Base-by-base conservation (phyloP, 2,888 invertebrate species). In the Dione vanillae region DNA sequence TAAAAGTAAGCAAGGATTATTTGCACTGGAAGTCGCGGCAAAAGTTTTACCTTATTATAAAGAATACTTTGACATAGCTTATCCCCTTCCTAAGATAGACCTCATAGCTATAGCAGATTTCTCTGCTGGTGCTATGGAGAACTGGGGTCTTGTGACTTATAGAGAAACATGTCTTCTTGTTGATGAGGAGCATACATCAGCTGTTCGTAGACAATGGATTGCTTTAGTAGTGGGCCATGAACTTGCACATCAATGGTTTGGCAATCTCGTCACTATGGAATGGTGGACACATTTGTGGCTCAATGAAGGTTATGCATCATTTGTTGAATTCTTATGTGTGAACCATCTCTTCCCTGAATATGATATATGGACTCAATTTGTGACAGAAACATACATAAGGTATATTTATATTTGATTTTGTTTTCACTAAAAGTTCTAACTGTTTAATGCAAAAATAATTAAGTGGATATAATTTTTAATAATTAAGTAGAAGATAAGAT, bases 221-320 rank as follows among this genome's bases (percentile, higher is more conserved):
- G 98, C 98, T 0, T 88, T 98, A 20, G 97, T 98, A 0, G 96
- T 97, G 27, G 96, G 96, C 0, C 99, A 99, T 88, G 99, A 99
- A 87, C 92, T 99, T 64, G 98, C 98, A 3, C 99, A 99, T 88
- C 98, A 99, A 87, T 99, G 99, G 99, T 99, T 99, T 90, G 99
- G 99, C 9, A 99, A 99, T 87, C 94, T 99, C 58, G 99, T 99
- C 1, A 99, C 99, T 35, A 99, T 99, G 98, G 98, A 98, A 88
- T 98, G 98, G 98, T 99, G 98, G 98, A 98, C 98, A 1, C 97
- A 99, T 90, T 91, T 98, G 43, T 99, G 99, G 99, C 91, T 99
- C 45, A 99, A 99, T 88, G 99, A 99, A 87, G 99, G 98, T 2
- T 98, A 98, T 89, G 99, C 99, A 0, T 97, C 98, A 0, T 99